phyloP scores from a whole-genome alignment of 2,888 invertebrate genomes.

The Diarsia brunnea region DNA sequence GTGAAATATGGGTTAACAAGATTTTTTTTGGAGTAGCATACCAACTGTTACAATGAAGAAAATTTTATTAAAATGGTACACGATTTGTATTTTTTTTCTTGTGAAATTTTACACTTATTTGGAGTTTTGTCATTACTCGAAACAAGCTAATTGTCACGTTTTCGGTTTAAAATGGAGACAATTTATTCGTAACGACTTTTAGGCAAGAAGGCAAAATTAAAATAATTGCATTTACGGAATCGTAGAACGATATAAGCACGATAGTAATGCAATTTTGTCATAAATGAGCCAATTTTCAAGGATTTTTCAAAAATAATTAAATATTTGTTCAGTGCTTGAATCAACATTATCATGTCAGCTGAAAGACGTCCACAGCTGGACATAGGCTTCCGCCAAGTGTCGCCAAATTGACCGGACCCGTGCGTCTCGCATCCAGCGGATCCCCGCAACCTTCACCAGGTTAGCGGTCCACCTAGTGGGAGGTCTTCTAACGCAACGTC shows the following conservation, averaged over 20 bases:
- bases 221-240: constrained; percentile 25
- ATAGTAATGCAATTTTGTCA: not conserved
- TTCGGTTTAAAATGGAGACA: constrained; percentile 14
- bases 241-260: not conserved
- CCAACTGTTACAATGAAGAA: constrained; percentile 42
- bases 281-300: not conserved
- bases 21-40: constrained; percentile 30
- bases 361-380: too few relatives aligned
- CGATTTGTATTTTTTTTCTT: not conserved
- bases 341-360: too few relatives aligned
- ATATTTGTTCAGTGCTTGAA: too few relatives aligned
- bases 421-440: too few relatives aligned
- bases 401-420: too few relatives aligned
- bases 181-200: not conserved
- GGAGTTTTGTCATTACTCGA: constrained; percentile 1
- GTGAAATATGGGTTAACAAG: constrained; percentile 54
- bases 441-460: too few relatives aligned
- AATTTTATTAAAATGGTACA: constrained; percentile 42
- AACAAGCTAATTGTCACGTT: constrained; percentile 1
- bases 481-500: too few relatives aligned
- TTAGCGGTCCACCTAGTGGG: too few relatives aligned
- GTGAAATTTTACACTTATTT: not conserved
- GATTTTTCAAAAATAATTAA: not conserved
- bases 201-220: not conserved
- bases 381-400: too few relatives aligned